Evolutionary conservation across 2,888 invertebrate species (phyloP).

Genomic region (Alentia gelatinosa): DNA sequence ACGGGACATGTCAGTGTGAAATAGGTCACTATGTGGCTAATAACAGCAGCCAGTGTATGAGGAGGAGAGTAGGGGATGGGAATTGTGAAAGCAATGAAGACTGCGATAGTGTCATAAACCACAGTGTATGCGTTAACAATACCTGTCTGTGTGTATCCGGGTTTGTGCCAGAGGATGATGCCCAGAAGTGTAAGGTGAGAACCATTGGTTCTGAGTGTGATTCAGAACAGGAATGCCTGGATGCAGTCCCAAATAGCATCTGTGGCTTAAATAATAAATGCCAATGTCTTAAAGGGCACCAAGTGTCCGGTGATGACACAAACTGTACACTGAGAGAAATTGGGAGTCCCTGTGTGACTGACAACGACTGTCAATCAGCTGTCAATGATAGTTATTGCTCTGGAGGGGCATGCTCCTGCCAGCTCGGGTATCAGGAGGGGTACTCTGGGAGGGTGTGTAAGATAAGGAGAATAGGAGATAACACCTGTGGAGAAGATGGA

Average conservation of each 20-base stretch:
- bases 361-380: neutral
- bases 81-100: constrained; percentile 38
- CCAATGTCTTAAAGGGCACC: neutral
- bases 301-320: neutral
- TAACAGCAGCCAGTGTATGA: neutral
- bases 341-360: neutral
- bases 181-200: neutral
- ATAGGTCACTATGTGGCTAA: constrained; percentile 52
- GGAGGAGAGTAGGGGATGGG: neutral
- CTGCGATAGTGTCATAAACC: constrained; percentile 53
- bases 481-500: neutral
- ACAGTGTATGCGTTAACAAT: constrained; percentile 54
- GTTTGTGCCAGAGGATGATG: neutral
- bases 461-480: neutral
- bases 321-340: neutral
- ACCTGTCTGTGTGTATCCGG: constrained; percentile 57
- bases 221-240: neutral
- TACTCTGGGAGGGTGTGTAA: neutral
- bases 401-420: neutral
- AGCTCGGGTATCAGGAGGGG: neutral
- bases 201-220: neutral
- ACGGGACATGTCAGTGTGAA: constrained; percentile 54
- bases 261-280: neutral
- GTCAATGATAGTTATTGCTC: neutral
- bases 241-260: neutral